Base-by-base conservation (phyloP, 1,140 invertebrate genomes). In the Triops longicaudatus region DNA sequence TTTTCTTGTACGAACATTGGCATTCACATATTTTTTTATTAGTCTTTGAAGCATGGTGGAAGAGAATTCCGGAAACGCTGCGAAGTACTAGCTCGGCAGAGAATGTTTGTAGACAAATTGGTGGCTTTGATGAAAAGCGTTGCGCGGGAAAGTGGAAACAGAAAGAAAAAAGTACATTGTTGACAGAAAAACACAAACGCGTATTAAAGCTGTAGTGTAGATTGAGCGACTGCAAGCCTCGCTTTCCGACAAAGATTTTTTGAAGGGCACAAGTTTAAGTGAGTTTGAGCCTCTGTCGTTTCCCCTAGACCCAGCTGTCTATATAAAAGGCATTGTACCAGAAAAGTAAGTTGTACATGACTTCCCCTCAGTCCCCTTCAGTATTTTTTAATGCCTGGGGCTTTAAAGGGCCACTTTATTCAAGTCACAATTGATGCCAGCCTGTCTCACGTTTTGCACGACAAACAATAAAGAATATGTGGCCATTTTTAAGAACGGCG, bases 381-480 rank as follows among this genome's bases (percentile, higher is more conserved):
- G 6, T n/a, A 5, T 42, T 73, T 78, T 78, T 79, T 79, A 80
- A 82, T 73, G 41, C 26, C 72, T 72, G 14, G 43, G 87, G 31
- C 2, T 37, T 37, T 37, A 0, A 77, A 89, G 88, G 82, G 95
- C 97, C 0, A 93, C 90, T 73, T 86, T 99, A 0, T 99, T 99
- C 84, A 99, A 99, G 85, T 98, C 96, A 41, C 94, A 95, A 4
- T 86, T 98, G 71, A 99, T 98, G 96, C 98, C 98, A n/a, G 95
- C 94, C 44, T 92, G 93, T 83, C 87, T 99, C 26, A 94, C 95
- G 3, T 99, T 99, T 84, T 86, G 92, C 22, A 97, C 94, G 0
- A 89, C 87, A 0, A 88, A 91, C 74, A 90, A 91, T 42, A 86
- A 85, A n/a, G 93, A 97, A 83, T 99, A 98, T 85, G 91, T 95